Base-by-base conservation (phyloP, 2,888 invertebrate species). In the Laothoe populi region DNA sequence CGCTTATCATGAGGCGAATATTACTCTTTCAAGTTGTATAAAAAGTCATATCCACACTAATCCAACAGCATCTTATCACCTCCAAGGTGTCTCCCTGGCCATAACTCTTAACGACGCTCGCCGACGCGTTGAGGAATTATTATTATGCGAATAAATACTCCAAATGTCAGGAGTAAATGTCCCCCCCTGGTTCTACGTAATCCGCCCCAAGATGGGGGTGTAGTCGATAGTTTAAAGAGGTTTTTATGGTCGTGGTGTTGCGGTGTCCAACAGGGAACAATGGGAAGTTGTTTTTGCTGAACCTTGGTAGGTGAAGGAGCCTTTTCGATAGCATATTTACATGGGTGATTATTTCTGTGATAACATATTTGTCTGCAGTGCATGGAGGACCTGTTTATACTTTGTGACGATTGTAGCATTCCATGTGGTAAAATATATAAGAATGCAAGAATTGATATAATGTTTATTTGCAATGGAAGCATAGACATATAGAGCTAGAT, bases 141-240 rank as follows among this genome's bases (percentile, higher is more conserved):
- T 94, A 94, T 94, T 94, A 94, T 94, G 94, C 94, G 94, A 93
- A 94, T 94, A 94, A 94, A 94, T 94, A 94, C 94, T 94, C 92
- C 84, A 87, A 93, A 93, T 93, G 94, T 94, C 94, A 93, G 86
- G 93, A 93, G 92, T 94, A 94, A 94, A 94, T 93, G 94, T 92
- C 93, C 86, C 88, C 83, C 81, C 81, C 78, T 81, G 73, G 72
- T 72, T 78, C 71, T 73, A 3, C 70, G 71, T 86, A 86, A 86
- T 83, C 86, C 86, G 67, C 31, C 31, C 46, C 31, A n/a, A 24
- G 62, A 70, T 80, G 78, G 74, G 35, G 59, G 60, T 45, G 58
- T 19, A 35, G 10, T 11, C 19, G 31, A 53, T 53, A 53, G 53
- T 53, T 53, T 53, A 31, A 53, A 53, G 53, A 19, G 45, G 26